Evolutionary conservation across 2,797 vertebrate species (phyloP), one percentile per base, ranked within the genome.

Genomic region (Propithecus deckenii): DNA sequence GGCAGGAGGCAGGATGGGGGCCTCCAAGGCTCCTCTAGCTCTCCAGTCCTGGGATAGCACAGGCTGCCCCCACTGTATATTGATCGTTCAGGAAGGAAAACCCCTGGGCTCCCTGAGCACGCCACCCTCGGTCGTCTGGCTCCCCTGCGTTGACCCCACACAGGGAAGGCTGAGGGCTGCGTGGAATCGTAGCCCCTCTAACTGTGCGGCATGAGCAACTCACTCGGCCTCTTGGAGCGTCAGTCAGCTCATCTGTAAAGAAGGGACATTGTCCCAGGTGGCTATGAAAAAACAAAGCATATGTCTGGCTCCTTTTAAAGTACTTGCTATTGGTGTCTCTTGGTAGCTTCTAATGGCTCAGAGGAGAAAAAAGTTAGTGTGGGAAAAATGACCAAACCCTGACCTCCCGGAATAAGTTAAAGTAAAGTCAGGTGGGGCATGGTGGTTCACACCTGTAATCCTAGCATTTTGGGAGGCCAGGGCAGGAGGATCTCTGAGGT

Each of bases 31-130:
- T 50, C 48, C 48, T 57, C 30, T 32, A 8, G 2, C 41, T 69
- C n/a, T 22, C 38, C 18, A 43, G 35, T 13, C 25, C 11, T 57
- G 17, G 25, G 12, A 41, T 17, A 8, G 2, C 23, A 57, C 61
- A n/a, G 13, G 46, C 61, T 1, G 1, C 41, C 69, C 4, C 7
- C 4, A 0, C 15, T 7, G 2, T 1, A 1, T 15, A 4, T 52
- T 35, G 7, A 23, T 32, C 6, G 28, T 72, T 30, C 55, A 35
- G 63, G 63, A 30, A 63, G 22, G 52, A 55, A 41, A 76, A n/a
- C 5, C 4, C 22, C 74, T 50, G 13, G 0, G 25, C 38, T 67
- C 41, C 43, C 17, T 32, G 4, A 41, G 48, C 41, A 11, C 0
- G 0, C 67, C 23, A 2, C 25, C 4, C 48, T 57, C 5, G 2